phyloP scores from a whole-genome alignment of 2,888 invertebrate species.

The Patella pellucida region DNA sequence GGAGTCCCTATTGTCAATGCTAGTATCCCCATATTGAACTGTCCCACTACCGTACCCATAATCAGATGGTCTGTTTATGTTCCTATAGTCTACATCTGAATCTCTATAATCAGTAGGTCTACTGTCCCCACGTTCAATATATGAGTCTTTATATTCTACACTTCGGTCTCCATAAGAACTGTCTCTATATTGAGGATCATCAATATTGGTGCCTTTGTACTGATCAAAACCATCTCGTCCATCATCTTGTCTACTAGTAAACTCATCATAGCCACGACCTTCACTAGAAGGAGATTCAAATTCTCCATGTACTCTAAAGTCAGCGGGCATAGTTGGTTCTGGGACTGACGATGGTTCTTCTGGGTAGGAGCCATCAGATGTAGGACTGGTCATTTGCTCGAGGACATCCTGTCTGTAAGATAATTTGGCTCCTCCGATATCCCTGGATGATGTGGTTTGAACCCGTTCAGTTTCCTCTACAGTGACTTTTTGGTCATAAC shows the following conservation, averaged over 20 bases:
- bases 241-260: not conserved
- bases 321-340: constrained; percentile 41
- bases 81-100: not conserved
- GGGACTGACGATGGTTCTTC: constrained; percentile 46
- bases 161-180: not conserved
- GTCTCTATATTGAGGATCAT: not conserved
- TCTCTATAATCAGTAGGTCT: not conserved
- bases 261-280: constrained; percentile 7
- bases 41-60: no score
- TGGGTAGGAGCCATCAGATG: constrained; percentile 39
- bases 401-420: constrained; percentile 6
- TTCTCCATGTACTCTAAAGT: constrained; percentile 22
- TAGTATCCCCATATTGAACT: not conserved
- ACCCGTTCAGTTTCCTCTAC: not conserved
- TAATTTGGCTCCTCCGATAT: constrained; percentile 8
- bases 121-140: not conserved
- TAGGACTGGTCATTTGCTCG: constrained; percentile 35
- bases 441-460: not conserved
- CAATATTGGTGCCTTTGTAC: not conserved
- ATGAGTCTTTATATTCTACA: not conserved
- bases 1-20: constrained; percentile 13
- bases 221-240: not conserved
- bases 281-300: constrained; percentile 5
- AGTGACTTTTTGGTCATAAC: not conserved
- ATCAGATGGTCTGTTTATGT: no score